These are phyloP conservation scores for Odontocolon sp. DNA, from an alignment of 2,888 invertebrate genomes.

Conservation along the genomic window DNA sequence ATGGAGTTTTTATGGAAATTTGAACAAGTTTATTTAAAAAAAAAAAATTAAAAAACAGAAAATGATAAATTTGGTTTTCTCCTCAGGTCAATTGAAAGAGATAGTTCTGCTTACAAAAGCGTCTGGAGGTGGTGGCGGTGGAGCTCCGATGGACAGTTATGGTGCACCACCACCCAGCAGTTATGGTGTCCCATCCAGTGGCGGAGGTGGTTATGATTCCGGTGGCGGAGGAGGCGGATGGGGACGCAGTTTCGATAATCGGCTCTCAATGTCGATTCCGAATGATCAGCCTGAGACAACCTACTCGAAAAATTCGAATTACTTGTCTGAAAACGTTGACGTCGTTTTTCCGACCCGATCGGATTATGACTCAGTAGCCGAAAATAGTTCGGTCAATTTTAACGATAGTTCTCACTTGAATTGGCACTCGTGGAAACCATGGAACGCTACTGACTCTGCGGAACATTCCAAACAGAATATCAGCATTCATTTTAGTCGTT, in stretches of 20 bases:
- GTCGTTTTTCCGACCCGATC: not conserved
- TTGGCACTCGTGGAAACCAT: slow-evolving; percentile 22
- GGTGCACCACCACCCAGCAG: slow-evolving; percentile 73
- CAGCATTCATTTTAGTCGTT: slow-evolving; percentile 2
- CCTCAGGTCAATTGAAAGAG: slow-evolving; percentile 73
- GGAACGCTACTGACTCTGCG: slow-evolving; percentile 22
- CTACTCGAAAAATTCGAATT: not conserved
- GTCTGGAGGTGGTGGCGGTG: slow-evolving; percentile 81
- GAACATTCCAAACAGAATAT: not conserved
- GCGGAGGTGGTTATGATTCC: slow-evolving; percentile 66
- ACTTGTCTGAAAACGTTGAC: slow-evolving; percentile 15
- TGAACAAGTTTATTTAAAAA: no score
- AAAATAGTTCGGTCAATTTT: not conserved
- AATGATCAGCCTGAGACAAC: slow-evolving; percentile 65
- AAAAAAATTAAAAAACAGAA: slow-evolving; percentile 2
- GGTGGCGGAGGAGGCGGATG: slow-evolving; percentile 81
- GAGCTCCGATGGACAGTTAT: slow-evolving; percentile 78
- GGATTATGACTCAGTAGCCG: not conserved
- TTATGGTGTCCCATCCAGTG: slow-evolving; percentile 73
- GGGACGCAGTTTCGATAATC: slow-evolving; percentile 82
- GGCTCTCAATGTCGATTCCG: slow-evolving; percentile 72
- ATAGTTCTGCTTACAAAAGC: slow-evolving; percentile 80
- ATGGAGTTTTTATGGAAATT: no score
- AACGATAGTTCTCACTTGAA: slow-evolving; percentile 28
- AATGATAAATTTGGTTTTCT: slow-evolving; percentile 1